These are phyloP conservation scores for Drosophila azteca DNA, from an alignment of 1,140 invertebrate species.

Conservation along the genomic window DNA sequence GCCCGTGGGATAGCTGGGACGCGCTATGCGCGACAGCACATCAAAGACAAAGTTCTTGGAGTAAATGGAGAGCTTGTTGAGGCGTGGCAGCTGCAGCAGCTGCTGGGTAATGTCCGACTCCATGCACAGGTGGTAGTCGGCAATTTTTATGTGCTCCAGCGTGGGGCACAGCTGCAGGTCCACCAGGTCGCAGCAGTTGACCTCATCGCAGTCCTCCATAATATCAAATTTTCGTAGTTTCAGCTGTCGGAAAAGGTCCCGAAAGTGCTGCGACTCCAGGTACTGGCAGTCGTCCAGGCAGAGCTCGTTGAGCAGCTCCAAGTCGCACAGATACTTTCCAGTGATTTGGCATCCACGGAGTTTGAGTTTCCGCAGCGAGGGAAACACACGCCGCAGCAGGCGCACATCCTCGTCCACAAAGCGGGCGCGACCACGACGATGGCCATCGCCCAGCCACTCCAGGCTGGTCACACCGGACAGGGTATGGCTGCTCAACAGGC, in stretches of 20 bases:
- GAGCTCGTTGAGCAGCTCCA: constrained; percentile 54
- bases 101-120: constrained; percentile 67
- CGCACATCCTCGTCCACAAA: constrained; percentile 73
- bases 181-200: constrained; percentile 71
- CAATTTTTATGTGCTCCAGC: constrained; percentile 73
- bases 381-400: constrained; percentile 57
- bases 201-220: constrained; percentile 76
- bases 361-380: constrained; percentile 53
- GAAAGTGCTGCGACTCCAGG: constrained; percentile 69
- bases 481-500: constrained; percentile 37
- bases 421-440: constrained; percentile 32
- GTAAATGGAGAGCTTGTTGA: constrained; percentile 70
- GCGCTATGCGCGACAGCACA: constrained; percentile 61
- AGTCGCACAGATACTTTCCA: constrained; percentile 61
- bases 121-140: constrained; percentile 76
- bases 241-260: constrained; percentile 63
- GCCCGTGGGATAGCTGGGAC: constrained; percentile 26
- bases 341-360: constrained; percentile 64
- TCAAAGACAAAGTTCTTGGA: constrained; percentile 77
- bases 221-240: constrained; percentile 70
- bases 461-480: constrained; percentile 36
- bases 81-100: constrained; percentile 54
- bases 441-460: constrained; percentile 51
- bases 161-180: constrained; percentile 71
- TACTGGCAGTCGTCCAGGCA: constrained; percentile 70